Conservation (phyloP, 2,888 invertebrate species). For the Linhomoeus sp. region DNA sequence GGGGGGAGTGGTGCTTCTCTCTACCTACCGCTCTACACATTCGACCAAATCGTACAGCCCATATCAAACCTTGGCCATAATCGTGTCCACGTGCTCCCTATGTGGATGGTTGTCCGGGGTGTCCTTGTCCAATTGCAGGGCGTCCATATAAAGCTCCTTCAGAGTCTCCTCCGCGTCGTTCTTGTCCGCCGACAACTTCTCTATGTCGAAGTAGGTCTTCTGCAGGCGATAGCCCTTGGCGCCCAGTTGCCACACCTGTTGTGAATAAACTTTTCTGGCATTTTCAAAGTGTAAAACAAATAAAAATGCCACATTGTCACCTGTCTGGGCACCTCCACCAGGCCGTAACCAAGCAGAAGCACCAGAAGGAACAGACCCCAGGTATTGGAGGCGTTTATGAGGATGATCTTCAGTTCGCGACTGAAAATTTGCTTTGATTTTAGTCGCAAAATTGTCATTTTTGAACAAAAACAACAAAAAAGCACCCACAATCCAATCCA, state of each 20-base stretch:
- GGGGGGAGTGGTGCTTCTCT: no score
- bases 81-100: no score
- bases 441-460: no score
- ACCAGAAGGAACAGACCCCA: constrained; percentile 93
- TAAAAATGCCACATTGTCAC: no score
- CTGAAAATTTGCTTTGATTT: constrained; percentile 29
- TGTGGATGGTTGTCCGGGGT: no score
- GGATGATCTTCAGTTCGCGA: constrained; percentile 76
- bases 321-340: constrained; percentile 73
- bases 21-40: no score
- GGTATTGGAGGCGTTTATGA: constrained; percentile 93
- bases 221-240: constrained; percentile 16
- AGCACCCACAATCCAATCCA: constrained; percentile 64
- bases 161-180: constrained; percentile 90
- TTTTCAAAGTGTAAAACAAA: background rate
- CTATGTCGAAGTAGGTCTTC: constrained; percentile 25
- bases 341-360: constrained; percentile 68
- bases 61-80: no score
- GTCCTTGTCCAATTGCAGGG: no score
- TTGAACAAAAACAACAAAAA: no score
- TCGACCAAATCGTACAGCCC: no score
- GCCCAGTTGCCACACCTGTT: constrained; percentile 1
- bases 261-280: background rate
- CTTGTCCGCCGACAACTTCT: constrained; percentile 48
- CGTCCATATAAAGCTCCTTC: constrained; percentile 58